Percentiles rank a stretch among this genome's conserved stretches.
These are phyloP conservation scores for Marmota flaviventris DNA, from an alignment of 2,113 vertebrate genomes.

Conservation along the genomic window DNA sequence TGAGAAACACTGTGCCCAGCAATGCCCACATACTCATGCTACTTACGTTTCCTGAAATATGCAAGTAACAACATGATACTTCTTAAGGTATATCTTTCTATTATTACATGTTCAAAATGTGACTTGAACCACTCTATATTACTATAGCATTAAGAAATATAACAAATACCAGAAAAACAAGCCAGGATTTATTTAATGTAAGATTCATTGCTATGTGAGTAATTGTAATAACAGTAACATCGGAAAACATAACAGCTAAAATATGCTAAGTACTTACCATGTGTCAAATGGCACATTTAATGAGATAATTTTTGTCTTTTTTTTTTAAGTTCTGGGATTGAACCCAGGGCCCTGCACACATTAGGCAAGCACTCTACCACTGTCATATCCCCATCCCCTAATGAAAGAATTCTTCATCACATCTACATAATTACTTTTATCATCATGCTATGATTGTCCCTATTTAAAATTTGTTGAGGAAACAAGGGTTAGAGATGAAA, in stretches of 20 bases:
- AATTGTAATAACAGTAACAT: constrained; percentile 3
- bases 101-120: constrained; percentile 41
- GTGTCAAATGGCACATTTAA: constrained; percentile 12
- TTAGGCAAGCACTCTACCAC: background rate
- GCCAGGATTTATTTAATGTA: background rate
- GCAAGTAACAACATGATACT: background rate
- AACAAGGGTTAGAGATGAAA: constrained; percentile 42
- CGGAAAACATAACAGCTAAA: background rate
- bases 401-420: background rate
- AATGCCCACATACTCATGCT: constrained; percentile 18
- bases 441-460: background rate
- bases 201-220: background rate
- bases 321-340: background rate
- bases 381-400: background rate
- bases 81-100: constrained; percentile 53
- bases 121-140: background rate
- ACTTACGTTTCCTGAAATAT: constrained; percentile 5
- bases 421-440: constrained; percentile 22
- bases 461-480: background rate
- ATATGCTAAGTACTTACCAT: constrained; percentile 33
- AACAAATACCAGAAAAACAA: constrained; percentile 56
- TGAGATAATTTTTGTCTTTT: background rate
- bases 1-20: background rate
- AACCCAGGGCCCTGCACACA: background rate
- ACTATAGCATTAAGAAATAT: background rate